A percentile compares a stretch with the other conserved stretches of the same genome.
phyloP scores from a whole-genome alignment of 2,888 invertebrate genomes.

The Synergus umbraculus region DNA sequence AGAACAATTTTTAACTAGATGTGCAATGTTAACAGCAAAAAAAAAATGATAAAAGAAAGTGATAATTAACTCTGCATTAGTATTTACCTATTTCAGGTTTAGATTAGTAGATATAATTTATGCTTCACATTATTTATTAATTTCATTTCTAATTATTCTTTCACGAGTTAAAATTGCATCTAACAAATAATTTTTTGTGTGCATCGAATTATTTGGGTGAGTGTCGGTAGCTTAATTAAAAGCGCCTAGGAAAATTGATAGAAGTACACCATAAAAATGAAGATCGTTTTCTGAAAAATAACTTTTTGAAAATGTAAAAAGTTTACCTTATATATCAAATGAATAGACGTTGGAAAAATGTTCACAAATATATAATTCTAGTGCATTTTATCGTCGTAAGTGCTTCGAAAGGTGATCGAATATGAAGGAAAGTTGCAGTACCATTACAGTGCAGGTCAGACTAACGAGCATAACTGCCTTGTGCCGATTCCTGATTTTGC shows the following conservation, averaged over 20 bases:
- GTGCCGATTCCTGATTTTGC: conserved; percentile 65
- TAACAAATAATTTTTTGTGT: neutral
- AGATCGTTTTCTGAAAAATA: neutral
- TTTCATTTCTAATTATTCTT: no score
- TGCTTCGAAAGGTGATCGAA: conserved; percentile 11
- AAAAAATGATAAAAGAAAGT: neutral
- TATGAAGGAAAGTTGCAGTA: conserved; percentile 34
- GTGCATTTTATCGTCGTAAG: conserved; percentile 5
- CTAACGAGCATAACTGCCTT: conserved; percentile 69
- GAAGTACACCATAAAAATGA: neutral
- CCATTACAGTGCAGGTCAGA: conserved; percentile 25
- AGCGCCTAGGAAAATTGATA: neutral
- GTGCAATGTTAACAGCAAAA: neutral
- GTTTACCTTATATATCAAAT: no score
- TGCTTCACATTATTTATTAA: no score
- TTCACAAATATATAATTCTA: neutral
- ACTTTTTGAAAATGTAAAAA: neutral
- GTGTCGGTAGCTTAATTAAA: neutral
- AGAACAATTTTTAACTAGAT: neutral
- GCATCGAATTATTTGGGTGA: neutral
- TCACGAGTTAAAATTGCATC: neutral
- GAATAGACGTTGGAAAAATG: no score
- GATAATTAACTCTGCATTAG: neutral
- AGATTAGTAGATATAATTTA: neutral
- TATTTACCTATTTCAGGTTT: neutral